phyloP scores from a whole-genome alignment of 2,888 invertebrate genomes.

The Athalia circularis region DNA sequence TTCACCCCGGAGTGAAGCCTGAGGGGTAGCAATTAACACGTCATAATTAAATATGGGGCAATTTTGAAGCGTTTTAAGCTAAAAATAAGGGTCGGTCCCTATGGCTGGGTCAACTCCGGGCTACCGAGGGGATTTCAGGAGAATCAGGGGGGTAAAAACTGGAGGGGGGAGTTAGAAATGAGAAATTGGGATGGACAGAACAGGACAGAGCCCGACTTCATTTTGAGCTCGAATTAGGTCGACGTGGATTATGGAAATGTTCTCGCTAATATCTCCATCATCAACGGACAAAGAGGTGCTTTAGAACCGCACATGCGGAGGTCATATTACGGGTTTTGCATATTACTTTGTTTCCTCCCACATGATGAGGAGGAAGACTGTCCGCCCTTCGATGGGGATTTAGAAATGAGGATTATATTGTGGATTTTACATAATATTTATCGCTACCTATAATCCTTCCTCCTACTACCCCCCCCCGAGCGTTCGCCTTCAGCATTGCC shows the following conservation, averaged over 20 bases:
- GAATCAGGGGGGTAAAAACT: neutral
- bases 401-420: constrained; percentile 27
- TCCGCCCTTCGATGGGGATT: constrained; percentile 18
- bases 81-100: constrained; percentile 42
- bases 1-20: constrained; percentile 20
- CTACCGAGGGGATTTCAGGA: neutral
- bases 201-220: constrained; percentile 39
- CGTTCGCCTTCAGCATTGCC: neutral
- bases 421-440: constrained; percentile 38
- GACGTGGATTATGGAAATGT: constrained; percentile 46
- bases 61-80: constrained; percentile 47
- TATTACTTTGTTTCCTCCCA: constrained; percentile 38
- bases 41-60: constrained; percentile 48
- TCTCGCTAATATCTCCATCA: constrained; percentile 47
- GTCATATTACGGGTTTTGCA: constrained; percentile 43
- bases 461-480: neutral
- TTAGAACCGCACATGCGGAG: constrained; percentile 27
- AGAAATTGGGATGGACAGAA: constrained; percentile 45
- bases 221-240: constrained; percentile 47
- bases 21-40: constrained; percentile 45
- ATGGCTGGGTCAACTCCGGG: constrained; percentile 15
- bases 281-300: constrained; percentile 46
- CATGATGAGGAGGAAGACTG: neutral
- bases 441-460: constrained; percentile 1
- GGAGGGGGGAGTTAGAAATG: constrained; percentile 6